Conservation (phyloP, 1,140 invertebrate species). For the Mizuhopecten yessoensis region DNA sequence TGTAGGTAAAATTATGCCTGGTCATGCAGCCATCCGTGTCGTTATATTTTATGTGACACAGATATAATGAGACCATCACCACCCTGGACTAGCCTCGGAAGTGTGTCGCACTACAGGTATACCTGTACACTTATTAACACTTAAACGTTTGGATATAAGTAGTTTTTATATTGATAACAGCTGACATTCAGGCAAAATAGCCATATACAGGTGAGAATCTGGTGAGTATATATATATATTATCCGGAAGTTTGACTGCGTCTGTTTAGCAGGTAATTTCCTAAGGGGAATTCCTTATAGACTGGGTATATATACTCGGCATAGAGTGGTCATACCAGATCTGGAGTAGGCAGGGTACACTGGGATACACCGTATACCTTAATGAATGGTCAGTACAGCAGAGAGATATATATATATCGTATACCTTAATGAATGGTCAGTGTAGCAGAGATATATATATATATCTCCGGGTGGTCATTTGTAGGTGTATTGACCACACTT, state of each 20-base stretch:
- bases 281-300: neutral
- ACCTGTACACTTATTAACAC: neutral
- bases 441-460: neutral
- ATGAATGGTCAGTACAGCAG: constrained; percentile 3
- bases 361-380: neutral
- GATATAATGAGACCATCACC: neutral
- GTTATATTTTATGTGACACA: neutral
- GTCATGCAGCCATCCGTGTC: constrained; percentile 21
- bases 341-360: too few species aligned
- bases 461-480: neutral
- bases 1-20: neutral
- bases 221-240: constrained; percentile 22
- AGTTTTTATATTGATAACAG: neutral
- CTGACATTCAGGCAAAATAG: neutral
- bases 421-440: neutral
- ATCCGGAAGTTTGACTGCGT: neutral
- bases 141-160: neutral
- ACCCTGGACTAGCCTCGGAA: neutral
- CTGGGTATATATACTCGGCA: neutral
- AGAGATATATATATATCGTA: too few species aligned
- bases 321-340: too few species aligned
- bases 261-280: neutral
- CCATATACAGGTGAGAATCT: neutral
- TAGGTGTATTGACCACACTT: neutral
- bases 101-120: too few species aligned